Evolutionary conservation across 2,888 invertebrate genomes (phyloP), one percentile per base, ranked within the genome.

Genomic region (Altica lythri): DNA sequence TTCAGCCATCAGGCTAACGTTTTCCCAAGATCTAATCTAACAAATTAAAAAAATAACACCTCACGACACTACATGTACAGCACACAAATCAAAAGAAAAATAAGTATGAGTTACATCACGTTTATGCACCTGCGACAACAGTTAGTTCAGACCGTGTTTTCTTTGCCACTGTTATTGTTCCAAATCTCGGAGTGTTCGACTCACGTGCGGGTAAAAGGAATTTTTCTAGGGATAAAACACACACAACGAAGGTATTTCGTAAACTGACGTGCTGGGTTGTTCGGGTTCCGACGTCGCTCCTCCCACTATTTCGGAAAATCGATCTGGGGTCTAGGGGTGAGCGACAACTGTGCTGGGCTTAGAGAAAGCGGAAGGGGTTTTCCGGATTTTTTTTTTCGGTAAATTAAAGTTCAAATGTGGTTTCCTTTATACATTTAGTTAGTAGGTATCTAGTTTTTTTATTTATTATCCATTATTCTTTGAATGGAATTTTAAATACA

Each of bases 1-100:
- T 67, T 80, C 79, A 66, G 79, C 79, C 79, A 81, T 80, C 72
- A 74, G 65, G 62, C 60, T 59, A 47, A 29, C 22, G 37, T n/a
- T n/a, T n/a, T n/a, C n/a, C n/a, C n/a, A n/a, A 54, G 49, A 48
- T 48, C 22, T 37, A 44, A 37, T 16, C 18, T 32, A 17, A 3
- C 18, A 40, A 30, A 30, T 16, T 6, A 49, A 19, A 22, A 35
- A 19, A 50, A 51, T 44, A 47, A 48, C 42, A 49, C 48, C 43
- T 40, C 48, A 43, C 47, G 30, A 22, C 34, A 34, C 14, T 16
- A 3, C 34, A 34, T 16, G 16, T 12, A 30, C 13, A 3, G 30
- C 13, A 40, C 45, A 45, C 42, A 32, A 32, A 46, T 12, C 19
- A 12, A 22, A n/a, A 19, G 5, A 40, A 19, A 40, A 25, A 6